Percentiles rank a stretch among this genome's conserved stretches.
Evolutionary conservation across 2,888 invertebrate species (phyloP).

Genomic region (Julus scanicus): DNA sequence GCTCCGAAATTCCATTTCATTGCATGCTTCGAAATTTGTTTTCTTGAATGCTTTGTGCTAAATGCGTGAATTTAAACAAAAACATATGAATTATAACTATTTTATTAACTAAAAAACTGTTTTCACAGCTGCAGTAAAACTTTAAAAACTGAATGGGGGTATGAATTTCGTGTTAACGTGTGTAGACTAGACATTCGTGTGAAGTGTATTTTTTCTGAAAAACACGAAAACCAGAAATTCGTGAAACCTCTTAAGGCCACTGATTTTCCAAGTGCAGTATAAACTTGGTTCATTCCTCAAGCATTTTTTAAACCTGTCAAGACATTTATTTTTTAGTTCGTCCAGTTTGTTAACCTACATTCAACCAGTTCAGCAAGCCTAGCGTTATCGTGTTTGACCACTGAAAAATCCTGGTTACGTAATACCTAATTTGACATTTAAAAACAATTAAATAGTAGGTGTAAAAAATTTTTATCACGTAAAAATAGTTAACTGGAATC

Average conservation of each 20-base stretch:
- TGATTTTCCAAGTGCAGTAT: neutral
- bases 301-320: neutral
- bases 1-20: too few relatives aligned
- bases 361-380: neutral
- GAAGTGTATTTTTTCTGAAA: too few relatives aligned
- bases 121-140: too few relatives aligned
- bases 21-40: too few relatives aligned
- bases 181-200: too few relatives aligned
- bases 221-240: neutral
- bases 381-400: neutral
- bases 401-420: neutral
- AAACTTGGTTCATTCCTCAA: neutral
- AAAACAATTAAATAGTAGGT: neutral
- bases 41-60: too few relatives aligned
- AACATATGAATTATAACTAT: too few relatives aligned
- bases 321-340: neutral
- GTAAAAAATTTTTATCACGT: neutral
- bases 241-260: neutral
- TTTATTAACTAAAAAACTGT: too few relatives aligned
- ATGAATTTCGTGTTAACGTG: too few relatives aligned
- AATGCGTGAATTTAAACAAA: too few relatives aligned
- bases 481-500: neutral
- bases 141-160: too few relatives aligned
- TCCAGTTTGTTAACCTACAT: slow-evolving; percentile 23
- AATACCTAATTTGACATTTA: neutral